phyloP scores from a whole-genome alignment of 2,888 invertebrate genomes.

The Allophyes oxyacanthae region DNA sequence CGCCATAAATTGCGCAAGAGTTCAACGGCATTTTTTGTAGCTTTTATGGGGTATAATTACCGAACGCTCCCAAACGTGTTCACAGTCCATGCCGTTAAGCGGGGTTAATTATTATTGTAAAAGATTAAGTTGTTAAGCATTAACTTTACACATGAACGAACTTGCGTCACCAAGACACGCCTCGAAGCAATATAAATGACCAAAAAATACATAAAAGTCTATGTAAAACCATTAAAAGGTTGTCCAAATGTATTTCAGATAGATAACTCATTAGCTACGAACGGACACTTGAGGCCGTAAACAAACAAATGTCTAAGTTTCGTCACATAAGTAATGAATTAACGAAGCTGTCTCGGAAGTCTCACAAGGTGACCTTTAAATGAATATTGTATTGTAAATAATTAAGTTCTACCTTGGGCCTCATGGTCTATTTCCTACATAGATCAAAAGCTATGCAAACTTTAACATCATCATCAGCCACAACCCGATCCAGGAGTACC shows the following conservation, averaged over 20 bases:
- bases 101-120: constrained; percentile 47
- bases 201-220: constrained; percentile 27
- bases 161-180: constrained; percentile 24
- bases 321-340: too few relatives aligned
- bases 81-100: constrained; percentile 42
- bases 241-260: constrained; percentile 12
- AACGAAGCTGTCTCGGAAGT: too few relatives aligned
- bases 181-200: constrained; percentile 10
- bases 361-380: too few relatives aligned
- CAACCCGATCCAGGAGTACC: too few relatives aligned
- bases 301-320: too few relatives aligned
- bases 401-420: too few relatives aligned
- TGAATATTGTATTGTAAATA: too few relatives aligned
- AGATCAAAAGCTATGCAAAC: too few relatives aligned
- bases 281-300: not conserved
- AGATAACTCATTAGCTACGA: constrained; percentile 1
- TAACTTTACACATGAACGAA: constrained; percentile 37
- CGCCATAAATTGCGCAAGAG: constrained; percentile 10
- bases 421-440: too few relatives aligned
- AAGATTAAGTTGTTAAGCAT: constrained; percentile 39
- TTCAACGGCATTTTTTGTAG: constrained; percentile 17
- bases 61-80: constrained; percentile 23
- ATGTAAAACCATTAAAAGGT: constrained; percentile 33
- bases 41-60: constrained; percentile 37
- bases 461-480: too few relatives aligned